Evolutionary conservation across 2,113 vertebrate genomes (phyloP).

Genomic region (Grallaria varia): DNA sequence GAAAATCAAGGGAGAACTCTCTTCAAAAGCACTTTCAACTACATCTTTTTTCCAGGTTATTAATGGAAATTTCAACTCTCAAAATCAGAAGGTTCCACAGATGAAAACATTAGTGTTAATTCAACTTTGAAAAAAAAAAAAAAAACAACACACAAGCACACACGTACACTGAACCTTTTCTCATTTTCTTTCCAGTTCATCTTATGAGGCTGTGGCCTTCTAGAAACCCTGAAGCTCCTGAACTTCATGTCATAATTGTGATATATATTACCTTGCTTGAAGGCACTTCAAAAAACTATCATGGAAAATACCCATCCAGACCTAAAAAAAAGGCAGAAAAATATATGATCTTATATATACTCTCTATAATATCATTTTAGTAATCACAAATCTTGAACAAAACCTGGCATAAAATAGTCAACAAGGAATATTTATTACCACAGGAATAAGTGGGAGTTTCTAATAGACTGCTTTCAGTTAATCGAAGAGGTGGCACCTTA

Average conservation of each 20-base stretch:
- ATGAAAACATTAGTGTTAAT: neutral
- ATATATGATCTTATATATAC: neutral
- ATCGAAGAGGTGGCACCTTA: neutral
- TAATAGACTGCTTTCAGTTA: neutral
- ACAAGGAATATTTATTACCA: neutral
- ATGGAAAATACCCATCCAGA: neutral
- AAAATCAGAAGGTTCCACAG: neutral
- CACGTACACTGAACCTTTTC: neutral
- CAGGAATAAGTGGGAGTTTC: neutral
- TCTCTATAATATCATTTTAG: neutral
- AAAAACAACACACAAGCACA: neutral
- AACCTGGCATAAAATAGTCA: neutral
- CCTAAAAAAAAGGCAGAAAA: neutral
- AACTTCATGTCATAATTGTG: neutral
- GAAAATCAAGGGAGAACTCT: neutral
- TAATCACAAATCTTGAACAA: neutral
- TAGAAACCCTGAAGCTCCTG: neutral
- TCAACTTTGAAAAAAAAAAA: neutral
- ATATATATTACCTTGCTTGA: neutral
- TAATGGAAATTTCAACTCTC: neutral
- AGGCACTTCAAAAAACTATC: neutral
- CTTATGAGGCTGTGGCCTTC: neutral
- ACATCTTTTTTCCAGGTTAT: neutral
- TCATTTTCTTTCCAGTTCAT: neutral
- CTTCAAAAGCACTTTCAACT: neutral